These are phyloP conservation scores for Rhingia campestris DNA, from an alignment of 2,888 invertebrate genomes.

Conservation along the genomic window DNA sequence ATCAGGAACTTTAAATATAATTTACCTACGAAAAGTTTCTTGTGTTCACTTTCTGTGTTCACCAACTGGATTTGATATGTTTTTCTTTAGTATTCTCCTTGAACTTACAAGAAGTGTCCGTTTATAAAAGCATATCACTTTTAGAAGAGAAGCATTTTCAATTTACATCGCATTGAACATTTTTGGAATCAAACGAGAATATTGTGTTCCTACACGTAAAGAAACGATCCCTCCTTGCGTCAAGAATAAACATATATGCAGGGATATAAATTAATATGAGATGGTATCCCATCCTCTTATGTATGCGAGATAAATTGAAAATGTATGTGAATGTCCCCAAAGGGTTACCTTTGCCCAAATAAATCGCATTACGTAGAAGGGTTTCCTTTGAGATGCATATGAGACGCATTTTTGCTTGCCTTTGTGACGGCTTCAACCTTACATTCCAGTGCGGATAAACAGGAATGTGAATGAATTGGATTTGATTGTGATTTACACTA, in stretches of 20 bases:
- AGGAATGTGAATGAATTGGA: slow-evolving; percentile 42
- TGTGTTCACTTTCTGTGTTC: no score
- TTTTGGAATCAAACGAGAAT: not conserved
- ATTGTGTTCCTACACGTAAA: no score
- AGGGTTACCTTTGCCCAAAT: slow-evolving; percentile 67
- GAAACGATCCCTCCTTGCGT: no score
- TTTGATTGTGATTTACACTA: slow-evolving; percentile 38
- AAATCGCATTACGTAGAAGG: slow-evolving; percentile 62
- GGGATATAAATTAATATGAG: not conserved
- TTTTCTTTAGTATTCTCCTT: no score
- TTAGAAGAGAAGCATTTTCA: slow-evolving; percentile 1
- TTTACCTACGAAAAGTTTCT: no score
- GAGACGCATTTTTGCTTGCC: slow-evolving; percentile 37
- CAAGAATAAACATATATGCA: no score
- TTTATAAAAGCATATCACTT: no score
- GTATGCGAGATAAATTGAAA: slow-evolving; percentile 43
- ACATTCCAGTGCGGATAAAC: slow-evolving; percentile 34
- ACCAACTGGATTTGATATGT: no score
- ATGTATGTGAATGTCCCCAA: slow-evolving; percentile 54
- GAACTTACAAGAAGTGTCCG: no score
- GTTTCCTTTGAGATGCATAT: slow-evolving; percentile 68
- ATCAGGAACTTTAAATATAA: no score
- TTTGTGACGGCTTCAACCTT: slow-evolving; percentile 29
- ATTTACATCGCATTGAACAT: slow-evolving; percentile 22
- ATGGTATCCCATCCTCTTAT: not conserved